Percentiles rank a stretch among this genome's conserved stretches.
Evolutionary conservation across 2,113 vertebrate species (phyloP).

Genomic region (Phrynocephalus versicolor): DNA sequence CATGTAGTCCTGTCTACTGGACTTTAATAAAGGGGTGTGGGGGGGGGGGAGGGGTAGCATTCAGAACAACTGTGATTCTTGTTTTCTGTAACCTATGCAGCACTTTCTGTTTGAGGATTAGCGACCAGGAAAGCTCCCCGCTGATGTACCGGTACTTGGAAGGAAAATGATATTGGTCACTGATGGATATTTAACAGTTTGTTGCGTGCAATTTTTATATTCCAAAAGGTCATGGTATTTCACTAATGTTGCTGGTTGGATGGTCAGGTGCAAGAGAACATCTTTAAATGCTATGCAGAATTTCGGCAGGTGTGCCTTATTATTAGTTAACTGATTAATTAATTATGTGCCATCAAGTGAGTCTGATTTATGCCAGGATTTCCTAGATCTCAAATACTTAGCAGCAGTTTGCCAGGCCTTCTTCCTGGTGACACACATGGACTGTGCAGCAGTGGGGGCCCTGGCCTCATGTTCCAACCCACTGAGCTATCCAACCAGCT

Average conservation of each 20-base stretch:
- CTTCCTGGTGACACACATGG: too few species aligned
- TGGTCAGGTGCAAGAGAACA: not conserved
- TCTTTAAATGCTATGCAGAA: not conserved
- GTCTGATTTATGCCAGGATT: too few species aligned
- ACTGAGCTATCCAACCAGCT: too few species aligned
- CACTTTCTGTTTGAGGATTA: not conserved
- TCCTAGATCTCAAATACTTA: too few species aligned
- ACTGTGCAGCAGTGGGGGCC: too few species aligned
- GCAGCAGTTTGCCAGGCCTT: too few species aligned
- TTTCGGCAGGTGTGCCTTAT: not conserved
- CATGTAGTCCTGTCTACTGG: constrained; percentile 15
- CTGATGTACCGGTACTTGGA: not conserved
- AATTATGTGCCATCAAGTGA: too few species aligned
- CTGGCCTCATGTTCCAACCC: too few species aligned
- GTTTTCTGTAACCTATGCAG: not conserved
- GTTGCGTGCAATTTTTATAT: not conserved
- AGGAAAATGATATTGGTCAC: not conserved
- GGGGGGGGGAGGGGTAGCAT: not conserved
- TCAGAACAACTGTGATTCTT: not conserved
- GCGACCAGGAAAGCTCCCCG: not conserved
- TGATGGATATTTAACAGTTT: not conserved
- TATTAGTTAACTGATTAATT: too few species aligned
- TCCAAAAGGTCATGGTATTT: not conserved
- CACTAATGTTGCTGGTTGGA: not conserved
- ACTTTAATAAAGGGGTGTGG: constrained; percentile 11